Evolutionary conservation across 2,797 vertebrate genomes (phyloP).

Genomic region (Oryzias dopingdopingensis): DNA sequence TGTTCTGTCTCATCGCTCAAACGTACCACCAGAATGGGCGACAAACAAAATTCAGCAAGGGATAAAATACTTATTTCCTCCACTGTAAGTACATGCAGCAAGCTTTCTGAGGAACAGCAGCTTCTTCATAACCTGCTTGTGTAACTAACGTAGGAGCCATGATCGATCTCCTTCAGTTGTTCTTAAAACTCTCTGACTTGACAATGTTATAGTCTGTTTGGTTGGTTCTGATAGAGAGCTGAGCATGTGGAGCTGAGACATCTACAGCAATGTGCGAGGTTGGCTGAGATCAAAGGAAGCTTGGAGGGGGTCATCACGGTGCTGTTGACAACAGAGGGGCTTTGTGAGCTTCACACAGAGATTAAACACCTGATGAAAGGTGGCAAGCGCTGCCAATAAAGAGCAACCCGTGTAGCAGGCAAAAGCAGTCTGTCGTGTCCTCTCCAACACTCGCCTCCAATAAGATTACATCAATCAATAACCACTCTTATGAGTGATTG

Average conservation of each 20-base stretch:
- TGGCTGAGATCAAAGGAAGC: constrained; percentile 33
- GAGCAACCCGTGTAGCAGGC: constrained; percentile 79
- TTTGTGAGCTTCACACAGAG: constrained; percentile 62
- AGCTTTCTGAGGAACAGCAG: too few species aligned
- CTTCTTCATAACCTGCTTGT: too few species aligned
- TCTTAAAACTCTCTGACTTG: too few species aligned
- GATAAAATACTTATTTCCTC: too few species aligned
- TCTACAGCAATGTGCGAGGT: constrained; percentile 21
- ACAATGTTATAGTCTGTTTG: too few species aligned
- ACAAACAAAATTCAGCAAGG: too few species aligned
- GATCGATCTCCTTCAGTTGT: too few species aligned
- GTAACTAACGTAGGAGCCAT: too few species aligned
- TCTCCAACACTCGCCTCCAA: constrained; percentile 72
- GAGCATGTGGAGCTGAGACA: constrained; percentile 1
- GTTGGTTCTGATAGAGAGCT: too few species aligned
- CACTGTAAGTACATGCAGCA: too few species aligned
- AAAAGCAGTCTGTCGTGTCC: constrained; percentile 80
- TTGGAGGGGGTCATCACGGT: not conserved
- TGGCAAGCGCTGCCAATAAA: constrained; percentile 67
- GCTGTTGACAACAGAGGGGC: constrained; percentile 6
- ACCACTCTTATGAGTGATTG: constrained; percentile 82
- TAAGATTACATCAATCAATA: constrained; percentile 88
- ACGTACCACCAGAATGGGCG: too few species aligned
- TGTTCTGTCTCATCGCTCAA: too few species aligned
- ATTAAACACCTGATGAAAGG: constrained; percentile 78